A percentile compares a stretch with the other conserved stretches of the same genome.
Evolutionary conservation across 2,797 vertebrate species (phyloP).

Genomic region (Alectoris magna): DNA sequence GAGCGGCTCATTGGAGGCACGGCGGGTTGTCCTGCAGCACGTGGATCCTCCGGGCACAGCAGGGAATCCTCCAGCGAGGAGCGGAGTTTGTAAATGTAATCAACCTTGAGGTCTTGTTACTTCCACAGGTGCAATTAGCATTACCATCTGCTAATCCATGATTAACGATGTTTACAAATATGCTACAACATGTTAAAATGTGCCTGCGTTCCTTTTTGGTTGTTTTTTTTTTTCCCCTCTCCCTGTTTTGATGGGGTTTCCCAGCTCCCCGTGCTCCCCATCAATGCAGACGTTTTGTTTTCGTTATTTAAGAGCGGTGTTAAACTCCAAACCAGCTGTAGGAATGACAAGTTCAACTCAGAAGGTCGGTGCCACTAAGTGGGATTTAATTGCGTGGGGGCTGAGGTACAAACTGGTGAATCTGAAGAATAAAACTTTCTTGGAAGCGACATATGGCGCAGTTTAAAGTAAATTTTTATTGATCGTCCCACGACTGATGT

Average conservation of each 20-base stretch:
- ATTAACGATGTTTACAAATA: conserved; percentile 95
- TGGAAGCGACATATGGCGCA: conserved; percentile 49
- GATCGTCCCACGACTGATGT: conserved; percentile 2
- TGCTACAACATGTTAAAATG: conserved; percentile 69
- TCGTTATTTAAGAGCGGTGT: conserved; percentile 14
- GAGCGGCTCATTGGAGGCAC: background rate
- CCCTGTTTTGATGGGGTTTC: background rate
- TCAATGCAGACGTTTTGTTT: background rate
- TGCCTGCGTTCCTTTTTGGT: conserved; percentile 22
- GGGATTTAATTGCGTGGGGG: conserved; percentile 61
- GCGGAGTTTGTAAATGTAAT: conserved; percentile 86
- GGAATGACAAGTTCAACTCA: conserved; percentile 20
- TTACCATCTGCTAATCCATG: conserved; percentile 93
- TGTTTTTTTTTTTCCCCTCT: background rate
- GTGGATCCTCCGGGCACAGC: background rate
- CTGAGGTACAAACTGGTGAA: conserved; percentile 50
- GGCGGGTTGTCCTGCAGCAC: background rate
- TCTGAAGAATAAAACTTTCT: conserved; percentile 52
- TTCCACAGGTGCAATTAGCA: conserved; percentile 93
- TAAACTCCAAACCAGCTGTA: conserved; percentile 57
- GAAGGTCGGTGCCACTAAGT: conserved; percentile 58
- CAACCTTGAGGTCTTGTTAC: conserved; percentile 90
- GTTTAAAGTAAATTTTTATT: conserved; percentile 50
- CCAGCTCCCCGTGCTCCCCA: background rate
- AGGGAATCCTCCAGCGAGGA: conserved; percentile 53